These are phyloP conservation scores for Phengaris arion DNA, from an alignment of 2,888 invertebrate genomes.

Conservation along the genomic window DNA sequence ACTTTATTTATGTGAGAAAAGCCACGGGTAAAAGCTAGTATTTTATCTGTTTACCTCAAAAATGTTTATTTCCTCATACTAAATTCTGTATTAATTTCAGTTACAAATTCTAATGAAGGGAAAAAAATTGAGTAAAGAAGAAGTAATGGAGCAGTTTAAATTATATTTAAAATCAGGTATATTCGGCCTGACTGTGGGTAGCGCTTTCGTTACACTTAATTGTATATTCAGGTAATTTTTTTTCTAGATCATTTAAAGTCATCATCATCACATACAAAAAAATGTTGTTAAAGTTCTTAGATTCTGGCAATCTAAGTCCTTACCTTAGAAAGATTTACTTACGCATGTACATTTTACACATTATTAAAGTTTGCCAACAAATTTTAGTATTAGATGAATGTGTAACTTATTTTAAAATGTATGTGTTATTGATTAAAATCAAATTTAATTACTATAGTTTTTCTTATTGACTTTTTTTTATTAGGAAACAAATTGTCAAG, in stretches of 20 bases:
- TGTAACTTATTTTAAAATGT: too few species aligned
- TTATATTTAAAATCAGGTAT: constrained; percentile 71
- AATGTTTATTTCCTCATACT: background rate
- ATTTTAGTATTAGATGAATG: too few species aligned
- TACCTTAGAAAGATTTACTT: too few species aligned
- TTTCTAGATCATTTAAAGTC: background rate
- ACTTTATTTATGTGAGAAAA: too few species aligned
- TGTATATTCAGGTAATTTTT: constrained; percentile 71
- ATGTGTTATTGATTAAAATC: background rate
- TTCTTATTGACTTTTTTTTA: background rate
- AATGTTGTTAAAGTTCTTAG: too few species aligned
- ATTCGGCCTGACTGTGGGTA: constrained; percentile 73
- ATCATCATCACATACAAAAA: background rate
- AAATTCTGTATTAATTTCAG: constrained; percentile 55
- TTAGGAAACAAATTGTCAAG: too few species aligned
- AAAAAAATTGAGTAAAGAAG: constrained; percentile 71
- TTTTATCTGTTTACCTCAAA: too few species aligned
- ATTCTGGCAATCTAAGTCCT: too few species aligned
- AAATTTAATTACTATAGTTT: background rate
- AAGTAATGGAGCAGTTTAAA: constrained; percentile 68
- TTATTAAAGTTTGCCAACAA: too few species aligned
- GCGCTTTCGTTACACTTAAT: constrained; percentile 71
- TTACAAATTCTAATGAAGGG: constrained; percentile 76
- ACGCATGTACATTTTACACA: too few species aligned
- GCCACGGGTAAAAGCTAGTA: too few species aligned